phyloP scores from a whole-genome alignment of 2,888 invertebrate genomes.

The Drosophila suboccidentalis region DNA sequence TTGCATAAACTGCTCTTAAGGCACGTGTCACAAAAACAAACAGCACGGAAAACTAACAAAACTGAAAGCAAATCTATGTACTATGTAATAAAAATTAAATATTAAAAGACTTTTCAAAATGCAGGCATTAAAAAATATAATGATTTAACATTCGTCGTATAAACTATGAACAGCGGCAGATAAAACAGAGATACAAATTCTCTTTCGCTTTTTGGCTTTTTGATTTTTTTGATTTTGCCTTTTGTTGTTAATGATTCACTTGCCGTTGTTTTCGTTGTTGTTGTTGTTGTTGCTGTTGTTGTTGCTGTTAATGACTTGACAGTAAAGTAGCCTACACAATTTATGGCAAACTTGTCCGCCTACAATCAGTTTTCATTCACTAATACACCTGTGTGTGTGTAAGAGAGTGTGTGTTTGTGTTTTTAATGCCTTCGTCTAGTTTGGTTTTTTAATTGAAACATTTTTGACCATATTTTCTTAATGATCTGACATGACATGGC shows the following conservation, averaged over 20 bases:
- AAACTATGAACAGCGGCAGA: slow-evolving; percentile 21
- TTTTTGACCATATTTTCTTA: slow-evolving; percentile 79
- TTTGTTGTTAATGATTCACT: slow-evolving; percentile 75
- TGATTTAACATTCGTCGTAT: slow-evolving; percentile 5
- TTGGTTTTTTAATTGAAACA: slow-evolving; percentile 76
- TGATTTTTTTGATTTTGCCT: slow-evolving; percentile 27
- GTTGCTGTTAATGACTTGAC: slow-evolving; percentile 75
- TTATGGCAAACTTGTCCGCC: slow-evolving; percentile 80
- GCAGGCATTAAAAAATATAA: slow-evolving; percentile 1
- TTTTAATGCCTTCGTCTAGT: slow-evolving; percentile 59
- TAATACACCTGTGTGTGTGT: slow-evolving; percentile 13
- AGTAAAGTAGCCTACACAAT: slow-evolving; percentile 80
- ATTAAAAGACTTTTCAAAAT: slow-evolving; percentile 1
- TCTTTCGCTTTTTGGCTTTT: slow-evolving; percentile 4
- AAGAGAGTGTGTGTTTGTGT: slow-evolving; percentile 14
- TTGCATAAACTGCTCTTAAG: slow-evolving; percentile 50
- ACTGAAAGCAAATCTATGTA: slow-evolving; percentile 4
- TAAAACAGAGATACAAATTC: slow-evolving; percentile 29
- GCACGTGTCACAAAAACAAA: slow-evolving; percentile 42
- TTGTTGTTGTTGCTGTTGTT: slow-evolving; percentile 63
- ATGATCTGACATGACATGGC: slow-evolving; percentile 79
- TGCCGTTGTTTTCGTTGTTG: slow-evolving; percentile 41
- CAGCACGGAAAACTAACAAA: not conserved
- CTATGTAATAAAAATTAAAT: slow-evolving; percentile 9
- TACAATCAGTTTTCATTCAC: slow-evolving; percentile 74